phyloP scores from a whole-genome alignment of 2,888 invertebrate species.

The Colostygia pectinataria region DNA sequence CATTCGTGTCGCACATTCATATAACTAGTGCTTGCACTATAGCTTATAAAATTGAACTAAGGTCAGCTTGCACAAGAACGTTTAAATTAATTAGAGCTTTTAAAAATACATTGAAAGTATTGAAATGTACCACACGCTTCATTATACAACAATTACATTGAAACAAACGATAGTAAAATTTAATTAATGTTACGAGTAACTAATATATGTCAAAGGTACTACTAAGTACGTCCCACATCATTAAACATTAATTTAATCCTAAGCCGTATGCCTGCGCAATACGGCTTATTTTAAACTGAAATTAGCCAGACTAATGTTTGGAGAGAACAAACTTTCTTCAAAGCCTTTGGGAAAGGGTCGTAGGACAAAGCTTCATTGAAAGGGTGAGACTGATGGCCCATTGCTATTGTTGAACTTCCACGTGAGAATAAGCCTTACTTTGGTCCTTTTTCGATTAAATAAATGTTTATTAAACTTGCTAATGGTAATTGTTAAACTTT shows the following conservation, averaged over 20 bases:
- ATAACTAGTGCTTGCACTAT: too few species aligned
- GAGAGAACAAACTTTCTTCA: constrained; percentile 20
- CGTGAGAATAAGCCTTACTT: constrained; percentile 19
- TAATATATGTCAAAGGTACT: constrained; percentile 4
- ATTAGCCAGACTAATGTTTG: constrained; percentile 17
- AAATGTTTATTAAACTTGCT: too few species aligned
- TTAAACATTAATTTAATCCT: constrained; percentile 19
- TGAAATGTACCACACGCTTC: too few species aligned
- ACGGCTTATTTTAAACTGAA: constrained; percentile 13
- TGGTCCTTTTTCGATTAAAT: constrained; percentile 18
- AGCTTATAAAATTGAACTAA: too few species aligned
- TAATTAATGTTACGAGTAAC: constrained; percentile 1
- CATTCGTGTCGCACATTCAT: too few species aligned
- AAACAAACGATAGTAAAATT: constrained; percentile 1
- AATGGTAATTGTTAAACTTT: constrained; percentile 6
- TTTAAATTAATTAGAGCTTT: too few species aligned
- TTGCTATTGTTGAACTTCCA: constrained; percentile 24
- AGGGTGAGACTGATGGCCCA: constrained; percentile 20
- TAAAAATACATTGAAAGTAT: too few species aligned
- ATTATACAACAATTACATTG: background rate
- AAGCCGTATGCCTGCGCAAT: constrained; percentile 15
- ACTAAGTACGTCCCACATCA: constrained; percentile 9
- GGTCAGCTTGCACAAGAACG: too few species aligned
- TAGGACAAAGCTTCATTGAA: constrained; percentile 25
- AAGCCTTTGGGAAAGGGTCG: constrained; percentile 21